A percentile compares a stretch with the other conserved stretches of the same genome.
phyloP scores from a whole-genome alignment of 2,113 vertebrate genomes.

The Chlorocebus sabaeus region DNA sequence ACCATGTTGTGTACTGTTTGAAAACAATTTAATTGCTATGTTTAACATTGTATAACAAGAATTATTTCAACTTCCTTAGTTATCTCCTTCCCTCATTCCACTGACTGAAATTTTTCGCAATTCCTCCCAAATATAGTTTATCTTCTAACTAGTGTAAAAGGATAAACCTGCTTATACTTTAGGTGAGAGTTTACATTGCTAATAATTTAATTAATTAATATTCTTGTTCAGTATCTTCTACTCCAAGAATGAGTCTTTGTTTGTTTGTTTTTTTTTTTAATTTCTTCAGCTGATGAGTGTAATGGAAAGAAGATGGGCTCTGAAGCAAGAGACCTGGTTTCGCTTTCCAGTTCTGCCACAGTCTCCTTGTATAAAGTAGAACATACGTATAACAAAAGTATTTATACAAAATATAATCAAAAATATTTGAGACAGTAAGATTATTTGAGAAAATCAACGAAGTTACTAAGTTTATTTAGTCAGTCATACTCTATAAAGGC shows the following conservation, averaged over 20 bases:
- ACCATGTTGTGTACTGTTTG: background rate
- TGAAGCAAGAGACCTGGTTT: background rate
- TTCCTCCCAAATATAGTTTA: background rate
- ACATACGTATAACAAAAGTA: background rate
- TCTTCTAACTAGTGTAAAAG: background rate
- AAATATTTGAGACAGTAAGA: background rate
- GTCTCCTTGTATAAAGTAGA: background rate
- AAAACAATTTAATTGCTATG: background rate
- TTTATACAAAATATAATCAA: background rate
- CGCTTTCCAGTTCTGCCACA: background rate
- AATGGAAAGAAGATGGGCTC: background rate
- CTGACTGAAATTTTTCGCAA: background rate
- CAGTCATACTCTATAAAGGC: background rate
- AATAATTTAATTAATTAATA: background rate
- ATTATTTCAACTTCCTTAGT: background rate
- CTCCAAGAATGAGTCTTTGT: background rate
- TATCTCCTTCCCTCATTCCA: background rate
- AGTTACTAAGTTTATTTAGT: background rate
- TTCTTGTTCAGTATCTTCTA: background rate
- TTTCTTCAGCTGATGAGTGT: background rate
- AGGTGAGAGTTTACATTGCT: background rate
- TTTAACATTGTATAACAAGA: background rate
- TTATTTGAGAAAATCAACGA: background rate
- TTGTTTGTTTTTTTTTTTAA: background rate
- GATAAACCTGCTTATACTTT: background rate